Percentiles rank a stretch among this genome's conserved stretches.
phyloP scores from a whole-genome alignment of 1,140 invertebrate species.

The Zaprionus nigranus region DNA sequence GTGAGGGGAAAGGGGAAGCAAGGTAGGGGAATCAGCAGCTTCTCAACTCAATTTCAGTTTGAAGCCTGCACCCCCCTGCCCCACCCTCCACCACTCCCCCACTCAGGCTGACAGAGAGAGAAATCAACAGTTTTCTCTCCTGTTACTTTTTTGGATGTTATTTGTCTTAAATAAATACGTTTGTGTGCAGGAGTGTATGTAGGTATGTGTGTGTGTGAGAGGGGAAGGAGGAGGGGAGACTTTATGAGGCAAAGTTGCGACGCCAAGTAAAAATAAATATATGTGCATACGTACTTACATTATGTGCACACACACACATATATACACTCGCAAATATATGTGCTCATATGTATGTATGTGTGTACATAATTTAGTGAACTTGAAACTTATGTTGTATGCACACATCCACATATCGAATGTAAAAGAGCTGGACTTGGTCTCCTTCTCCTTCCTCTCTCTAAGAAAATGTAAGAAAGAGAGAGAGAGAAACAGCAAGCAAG shows the following conservation, averaged over 20 bases:
- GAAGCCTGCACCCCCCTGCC: constrained; percentile 49
- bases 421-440: constrained; percentile 48
- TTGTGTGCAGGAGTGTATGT: constrained; percentile 31
- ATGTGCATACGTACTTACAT: constrained; percentile 44
- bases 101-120: constrained; percentile 22
- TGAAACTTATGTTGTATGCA: constrained; percentile 62
- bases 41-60: constrained; percentile 60
- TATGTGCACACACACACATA: constrained; percentile 49
- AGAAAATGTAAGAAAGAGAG: neutral
- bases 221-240: constrained; percentile 30
- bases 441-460: neutral
- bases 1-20: constrained; percentile 2
- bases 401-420: constrained; percentile 56
- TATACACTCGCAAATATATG: constrained; percentile 9
- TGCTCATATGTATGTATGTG: constrained; percentile 36
- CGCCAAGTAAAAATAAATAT: constrained; percentile 71
- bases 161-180: constrained; percentile 80
- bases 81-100: too few species aligned
- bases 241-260: constrained; percentile 73
- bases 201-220: constrained; percentile 23
- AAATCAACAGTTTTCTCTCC: constrained; percentile 51
- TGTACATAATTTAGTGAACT: constrained; percentile 81
- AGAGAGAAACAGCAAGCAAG: neutral
- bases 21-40: constrained; percentile 32
- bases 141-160: constrained; percentile 40